Evolutionary conservation across 2,113 vertebrate species (phyloP), one percentile per base, ranked within the genome.

Genomic region (Trachemys scripta): DNA sequence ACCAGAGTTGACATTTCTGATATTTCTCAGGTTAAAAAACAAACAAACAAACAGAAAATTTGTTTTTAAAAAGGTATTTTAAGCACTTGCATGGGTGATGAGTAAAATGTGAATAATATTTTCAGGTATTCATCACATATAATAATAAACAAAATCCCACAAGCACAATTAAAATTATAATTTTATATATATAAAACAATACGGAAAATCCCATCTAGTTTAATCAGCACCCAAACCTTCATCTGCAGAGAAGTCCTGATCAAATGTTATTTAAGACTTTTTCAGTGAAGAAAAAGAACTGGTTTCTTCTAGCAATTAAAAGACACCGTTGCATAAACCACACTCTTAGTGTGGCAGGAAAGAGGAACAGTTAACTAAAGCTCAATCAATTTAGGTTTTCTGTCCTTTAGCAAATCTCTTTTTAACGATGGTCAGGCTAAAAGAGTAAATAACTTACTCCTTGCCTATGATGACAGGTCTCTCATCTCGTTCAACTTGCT

Each of bases 1-100:
- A 76, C 38, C 20, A 45, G 72, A 45, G 42, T 22, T 75, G 8
- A 75, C 9, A 38, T 38, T 75, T 24, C 69, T 42, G 22, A 76
- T 20, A 45, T 76, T 76, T 76, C 35, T 76, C 9, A 76, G 38
- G 38, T 45, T 11, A n/a, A 69, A 69, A 65, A 31, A 57, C 20
- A 25, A 25, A 42, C 20, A 25, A 25, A 42, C 2, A 42, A 45
- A 16, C 65, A 69, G 35, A 76, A 45, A 76, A 76, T 10, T 76
- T 76, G 42, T 75, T 75, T 42, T 75, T 38, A 22, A 75, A 72
- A n/a, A 50, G 50, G 50, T 50, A 10, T 62, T 81, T 78, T 62
- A 88, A 87, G n/a, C 59, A 50, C 62, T 24, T 76, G 80, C 1
- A 0, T 79, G 35, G 82, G 27, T 19, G 80, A 83, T 2, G 0